A percentile compares a stretch with the other conserved stretches of the same genome.
Conservation (phyloP, 2,113 vertebrate genomes). For the Dermatemys mawii region DNA sequence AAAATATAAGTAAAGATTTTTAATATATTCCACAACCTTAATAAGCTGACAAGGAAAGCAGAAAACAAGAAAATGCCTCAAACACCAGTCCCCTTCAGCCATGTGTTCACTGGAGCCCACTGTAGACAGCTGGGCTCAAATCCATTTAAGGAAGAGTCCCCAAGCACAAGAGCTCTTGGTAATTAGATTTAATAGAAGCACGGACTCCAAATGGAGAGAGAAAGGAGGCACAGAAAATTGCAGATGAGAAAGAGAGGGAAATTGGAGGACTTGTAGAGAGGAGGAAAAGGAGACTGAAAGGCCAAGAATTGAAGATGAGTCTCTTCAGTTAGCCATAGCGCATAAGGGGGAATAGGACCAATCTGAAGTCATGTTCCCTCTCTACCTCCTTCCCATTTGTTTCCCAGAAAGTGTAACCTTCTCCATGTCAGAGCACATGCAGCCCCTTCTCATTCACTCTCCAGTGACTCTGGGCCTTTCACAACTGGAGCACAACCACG, state of each 20-base stretch:
- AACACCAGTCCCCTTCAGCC: neutral
- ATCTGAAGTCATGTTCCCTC: neutral
- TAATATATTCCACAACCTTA: neutral
- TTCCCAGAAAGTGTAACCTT: neutral
- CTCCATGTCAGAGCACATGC: neutral
- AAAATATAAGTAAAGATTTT: neutral
- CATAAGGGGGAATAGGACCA: too few relatives aligned
- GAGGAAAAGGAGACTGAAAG: neutral
- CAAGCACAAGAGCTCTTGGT: neutral
- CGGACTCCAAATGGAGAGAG: neutral
- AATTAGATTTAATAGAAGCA: neutral
- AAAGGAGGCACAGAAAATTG: neutral
- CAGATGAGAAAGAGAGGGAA: neutral
- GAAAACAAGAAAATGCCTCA: neutral
- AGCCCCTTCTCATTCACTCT: neutral
- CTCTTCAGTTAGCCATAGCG: neutral
- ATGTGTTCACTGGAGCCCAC: neutral
- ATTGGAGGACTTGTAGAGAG: neutral
- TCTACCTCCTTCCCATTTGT: neutral
- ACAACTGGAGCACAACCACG: neutral
- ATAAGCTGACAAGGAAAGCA: neutral
- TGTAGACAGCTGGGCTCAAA: neutral
- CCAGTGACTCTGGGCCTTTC: neutral
- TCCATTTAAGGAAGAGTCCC: neutral
- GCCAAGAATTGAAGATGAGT: neutral